Conservation (phyloP, 2,797 vertebrate genomes). For the Ptychobarbus kaznakovi region DNA sequence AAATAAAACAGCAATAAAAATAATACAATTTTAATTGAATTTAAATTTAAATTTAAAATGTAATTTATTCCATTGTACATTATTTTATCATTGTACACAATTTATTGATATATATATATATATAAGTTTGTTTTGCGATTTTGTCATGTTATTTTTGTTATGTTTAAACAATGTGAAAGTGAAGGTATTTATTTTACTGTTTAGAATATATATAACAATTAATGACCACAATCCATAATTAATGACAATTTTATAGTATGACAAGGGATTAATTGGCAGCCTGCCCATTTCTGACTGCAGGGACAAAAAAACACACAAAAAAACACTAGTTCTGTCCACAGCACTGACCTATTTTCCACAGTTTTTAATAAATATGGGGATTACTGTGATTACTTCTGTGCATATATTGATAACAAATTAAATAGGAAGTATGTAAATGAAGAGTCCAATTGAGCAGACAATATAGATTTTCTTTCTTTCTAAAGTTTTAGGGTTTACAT, state of each 20-base stretch:
- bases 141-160: not conserved
- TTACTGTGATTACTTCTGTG: constrained; percentile 47
- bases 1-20: not conserved
- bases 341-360: constrained; percentile 65
- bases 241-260: not conserved
- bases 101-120: not conserved
- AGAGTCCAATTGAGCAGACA: not conserved
- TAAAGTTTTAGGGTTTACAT: not conserved
- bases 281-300: constrained; percentile 51
- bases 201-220: not conserved
- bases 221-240: constrained; percentile 9
- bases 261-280: constrained; percentile 43
- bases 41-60: too few species aligned
- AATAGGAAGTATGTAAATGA: constrained; percentile 54
- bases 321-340: constrained; percentile 47
- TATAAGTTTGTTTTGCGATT: not conserved
- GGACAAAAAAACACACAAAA: not conserved
- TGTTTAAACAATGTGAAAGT: not conserved
- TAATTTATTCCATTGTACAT: not conserved
- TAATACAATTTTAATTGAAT: too few species aligned
- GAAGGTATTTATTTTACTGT: not conserved
- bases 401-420: constrained; percentile 45
- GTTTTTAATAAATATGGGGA: constrained; percentile 48
- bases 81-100: not conserved
- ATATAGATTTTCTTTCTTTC: not conserved